phyloP scores from a whole-genome alignment of 2,113 vertebrate species.

The Nycticorax nycticorax region DNA sequence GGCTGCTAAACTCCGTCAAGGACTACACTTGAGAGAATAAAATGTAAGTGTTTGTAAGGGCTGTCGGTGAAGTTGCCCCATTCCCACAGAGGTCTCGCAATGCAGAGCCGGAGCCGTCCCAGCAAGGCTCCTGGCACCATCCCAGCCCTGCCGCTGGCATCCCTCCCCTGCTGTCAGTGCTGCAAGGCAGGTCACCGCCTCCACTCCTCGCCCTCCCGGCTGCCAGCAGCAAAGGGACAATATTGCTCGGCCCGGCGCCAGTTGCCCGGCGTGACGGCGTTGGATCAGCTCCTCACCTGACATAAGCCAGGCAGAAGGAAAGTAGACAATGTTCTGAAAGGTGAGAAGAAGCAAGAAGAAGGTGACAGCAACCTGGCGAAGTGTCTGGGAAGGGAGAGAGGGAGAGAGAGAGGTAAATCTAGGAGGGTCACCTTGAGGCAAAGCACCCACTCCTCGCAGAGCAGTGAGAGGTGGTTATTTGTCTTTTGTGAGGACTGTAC shows the following conservation, averaged over 20 bases:
- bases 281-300: slow-evolving; percentile 60
- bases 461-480: not conserved
- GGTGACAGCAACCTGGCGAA: slow-evolving; percentile 37
- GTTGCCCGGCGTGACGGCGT: not conserved
- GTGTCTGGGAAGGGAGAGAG: not conserved
- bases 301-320: slow-evolving; percentile 48
- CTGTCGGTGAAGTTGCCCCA: not conserved
- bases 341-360: slow-evolving; percentile 57
- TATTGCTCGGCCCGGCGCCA: not conserved
- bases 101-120: not conserved
- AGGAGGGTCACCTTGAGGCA: slow-evolving; percentile 45
- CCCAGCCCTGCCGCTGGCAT: slow-evolving; percentile 2
- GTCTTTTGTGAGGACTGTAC: not conserved
- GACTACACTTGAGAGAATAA: slow-evolving; percentile 5
- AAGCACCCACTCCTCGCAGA: not conserved
- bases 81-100: not conserved
- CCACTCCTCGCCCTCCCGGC: not conserved
- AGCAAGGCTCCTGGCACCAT: slow-evolving; percentile 35
- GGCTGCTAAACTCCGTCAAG: not conserved
- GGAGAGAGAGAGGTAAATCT: not conserved
- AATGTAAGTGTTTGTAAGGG: slow-evolving; percentile 7
- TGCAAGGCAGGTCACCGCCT: slow-evolving; percentile 24
- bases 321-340: slow-evolving; percentile 60
- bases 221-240: slow-evolving; percentile 51
- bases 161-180: slow-evolving; percentile 24